Evolutionary conservation across 2,797 vertebrate genomes (phyloP), one percentile per base, ranked within the genome.

Genomic region (Falco biarmicus): DNA sequence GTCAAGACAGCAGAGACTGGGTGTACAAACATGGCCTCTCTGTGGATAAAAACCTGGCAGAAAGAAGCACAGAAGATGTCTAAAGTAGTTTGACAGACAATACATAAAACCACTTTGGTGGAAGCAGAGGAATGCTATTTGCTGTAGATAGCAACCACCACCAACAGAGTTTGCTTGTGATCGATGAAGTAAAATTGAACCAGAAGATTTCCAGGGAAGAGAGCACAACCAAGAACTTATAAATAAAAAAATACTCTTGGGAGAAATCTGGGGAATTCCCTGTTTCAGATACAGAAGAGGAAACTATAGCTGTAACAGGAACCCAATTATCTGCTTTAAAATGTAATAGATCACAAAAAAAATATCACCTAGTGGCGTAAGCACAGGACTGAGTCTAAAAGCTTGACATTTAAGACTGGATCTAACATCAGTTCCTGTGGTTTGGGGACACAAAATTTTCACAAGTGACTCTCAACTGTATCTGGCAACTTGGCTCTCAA

Each of bases 181-280:
- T 22, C 51, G 34, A 66, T 34, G 14, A 89, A 77, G 48, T 47
- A 85, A 92, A 93, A 90, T 16, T 21, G 64, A 91, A 83, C 9
- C 19, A 89, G 18, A 71, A 78, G 48, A 87, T 73, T 96, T 95
- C 41, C 59, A 91, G 34, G 54, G 50, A 90, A 90, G 63, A 73
- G 9, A 60, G 13, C 8, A 57, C 6, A 85, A 89, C 12, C 4
- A 43, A 89, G 34, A 93, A 81, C 19, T 64, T 60, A 57, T 2
- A 5, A 11, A 8, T 17, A n/a, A 29, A 28, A 18, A 20, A 37
- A 32, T 59, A 22, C 13, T 59, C 47, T 50, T 51, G 47, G 70
- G 70, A 92, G 64, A 94, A 90, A 90, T 64, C 8, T 65, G 53
- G 88, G 96, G 78, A 95, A 95, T 85, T 94, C 86, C 88, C 92